Evolutionary conservation across 2,113 vertebrate genomes (phyloP), one percentile per base, ranked within the genome.

Genomic region (Osmerus eperlanus): DNA sequence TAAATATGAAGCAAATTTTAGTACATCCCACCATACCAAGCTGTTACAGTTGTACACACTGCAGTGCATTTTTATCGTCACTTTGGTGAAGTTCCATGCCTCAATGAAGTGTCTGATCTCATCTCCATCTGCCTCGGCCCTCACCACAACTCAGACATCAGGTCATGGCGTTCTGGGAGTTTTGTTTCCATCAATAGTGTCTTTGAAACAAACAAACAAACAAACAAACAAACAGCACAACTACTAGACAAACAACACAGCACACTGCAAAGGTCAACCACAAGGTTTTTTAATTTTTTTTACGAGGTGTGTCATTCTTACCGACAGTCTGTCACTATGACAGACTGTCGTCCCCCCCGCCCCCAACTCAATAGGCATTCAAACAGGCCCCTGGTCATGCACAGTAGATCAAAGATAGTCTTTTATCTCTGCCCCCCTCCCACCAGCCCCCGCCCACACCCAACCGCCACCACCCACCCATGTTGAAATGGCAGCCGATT

Each of bases 21-120:
- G n/a, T 9, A 21, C 18, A 21, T 47, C 41, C 41, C 1, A 7
- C 32, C 4, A 36, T 4, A 36, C 4, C 32, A 3, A 36, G 32
- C 32, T 4, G 32, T 7, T 3, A 7, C 32, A 36, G 32, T 36
- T 7, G 32, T 36, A 36, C 32, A 7, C 32, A 7, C 32, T 7
- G 32, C 32, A 36, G 32, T 36, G 32, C 5, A 2, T 7, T 53
- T 32, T 65, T 74, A 60, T 8, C 9, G 25, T 47, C 67, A 76
- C 77, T 67, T 84, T 77, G 68, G 74, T 82, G 70, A 83, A 89
- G 67, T 82, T 84, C 85, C 81, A 88, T 67, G 81, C 75, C 70
- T 84, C 74, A 63, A 76, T 78, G 23, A 81, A 83, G 80, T 77
- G 71, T 15, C 78, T 69, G 3, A 73, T 70, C 16, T 68, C 64